These are phyloP conservation scores for Candidula unifasciata DNA, from an alignment of 2,888 invertebrate species.

Conservation along the genomic window DNA sequence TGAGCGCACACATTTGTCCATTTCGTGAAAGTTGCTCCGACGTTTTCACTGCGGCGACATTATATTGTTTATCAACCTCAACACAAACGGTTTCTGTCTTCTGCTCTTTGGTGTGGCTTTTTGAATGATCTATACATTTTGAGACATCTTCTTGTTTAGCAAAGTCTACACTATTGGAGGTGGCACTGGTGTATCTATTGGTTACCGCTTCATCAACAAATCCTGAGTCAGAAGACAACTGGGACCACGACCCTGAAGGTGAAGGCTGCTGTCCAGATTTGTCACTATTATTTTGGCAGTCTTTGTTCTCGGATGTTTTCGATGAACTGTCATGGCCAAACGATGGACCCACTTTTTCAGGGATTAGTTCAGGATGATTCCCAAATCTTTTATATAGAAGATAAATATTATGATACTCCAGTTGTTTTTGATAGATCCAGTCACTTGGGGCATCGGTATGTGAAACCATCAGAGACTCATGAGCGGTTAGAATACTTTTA, in stretches of 20 bases:
- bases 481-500: neutral
- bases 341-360: neutral
- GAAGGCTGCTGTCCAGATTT: neutral
- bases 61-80: neutral
- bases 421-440: constrained; percentile 14
- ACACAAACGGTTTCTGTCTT: neutral
- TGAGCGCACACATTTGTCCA: too few relatives aligned
- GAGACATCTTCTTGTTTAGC: neutral
- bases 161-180: neutral
- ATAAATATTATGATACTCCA: constrained; percentile 34
- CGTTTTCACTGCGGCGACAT: neutral
- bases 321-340: too few relatives aligned
- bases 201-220: neutral
- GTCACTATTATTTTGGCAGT: neutral
- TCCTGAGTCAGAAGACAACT: constrained; percentile 16
- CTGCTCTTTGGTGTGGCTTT: neutral
- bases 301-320: neutral
- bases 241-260: neutral
- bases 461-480: neutral
- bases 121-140: neutral
- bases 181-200: neutral
- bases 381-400: constrained; percentile 19
- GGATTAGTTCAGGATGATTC: neutral
- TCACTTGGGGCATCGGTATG: neutral
- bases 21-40: neutral